phyloP scores from a whole-genome alignment of 2,797 vertebrate genomes.

The Manis javanica region DNA sequence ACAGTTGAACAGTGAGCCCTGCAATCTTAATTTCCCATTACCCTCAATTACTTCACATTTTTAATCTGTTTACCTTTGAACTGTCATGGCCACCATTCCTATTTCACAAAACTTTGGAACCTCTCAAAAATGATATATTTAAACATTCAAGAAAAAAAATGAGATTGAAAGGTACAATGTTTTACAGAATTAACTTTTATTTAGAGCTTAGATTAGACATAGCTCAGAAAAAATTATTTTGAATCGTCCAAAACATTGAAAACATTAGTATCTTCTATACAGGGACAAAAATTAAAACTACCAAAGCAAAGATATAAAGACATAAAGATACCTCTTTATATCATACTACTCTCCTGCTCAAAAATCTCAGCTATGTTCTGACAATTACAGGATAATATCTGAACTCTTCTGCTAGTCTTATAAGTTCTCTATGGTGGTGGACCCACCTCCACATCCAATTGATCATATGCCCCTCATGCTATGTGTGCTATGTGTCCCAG shows the following conservation, averaged over 20 bases:
- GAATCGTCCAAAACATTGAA: constrained; percentile 51
- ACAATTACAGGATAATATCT: not conserved
- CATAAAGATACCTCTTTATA: constrained; percentile 34
- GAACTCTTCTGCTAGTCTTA: not conserved
- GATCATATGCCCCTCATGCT: not conserved
- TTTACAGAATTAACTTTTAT: constrained; percentile 3
- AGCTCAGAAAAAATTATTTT: not conserved
- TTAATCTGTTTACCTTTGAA: constrained; percentile 53
- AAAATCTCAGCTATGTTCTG: constrained; percentile 47
- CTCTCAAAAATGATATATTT: constrained; percentile 60
- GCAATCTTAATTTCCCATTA: constrained; percentile 65
- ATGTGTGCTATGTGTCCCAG: not conserved
- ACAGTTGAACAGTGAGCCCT: constrained; percentile 55
- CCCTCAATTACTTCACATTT: constrained; percentile 58
- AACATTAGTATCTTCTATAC: constrained; percentile 46
- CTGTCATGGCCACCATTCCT: constrained; percentile 10
- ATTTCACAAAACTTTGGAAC: constrained; percentile 56
- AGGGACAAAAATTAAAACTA: constrained; percentile 35
- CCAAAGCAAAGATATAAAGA: not conserved
- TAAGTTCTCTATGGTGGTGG: not conserved
- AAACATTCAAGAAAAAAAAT: constrained; percentile 64
- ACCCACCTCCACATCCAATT: not conserved
- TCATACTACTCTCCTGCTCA: constrained; percentile 17
- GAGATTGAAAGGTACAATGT: constrained; percentile 41
- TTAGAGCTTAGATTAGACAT: constrained; percentile 24